Evolutionary conservation across 2,797 vertebrate genomes (phyloP).

Genomic region (Myripristis jacobus): DNA sequence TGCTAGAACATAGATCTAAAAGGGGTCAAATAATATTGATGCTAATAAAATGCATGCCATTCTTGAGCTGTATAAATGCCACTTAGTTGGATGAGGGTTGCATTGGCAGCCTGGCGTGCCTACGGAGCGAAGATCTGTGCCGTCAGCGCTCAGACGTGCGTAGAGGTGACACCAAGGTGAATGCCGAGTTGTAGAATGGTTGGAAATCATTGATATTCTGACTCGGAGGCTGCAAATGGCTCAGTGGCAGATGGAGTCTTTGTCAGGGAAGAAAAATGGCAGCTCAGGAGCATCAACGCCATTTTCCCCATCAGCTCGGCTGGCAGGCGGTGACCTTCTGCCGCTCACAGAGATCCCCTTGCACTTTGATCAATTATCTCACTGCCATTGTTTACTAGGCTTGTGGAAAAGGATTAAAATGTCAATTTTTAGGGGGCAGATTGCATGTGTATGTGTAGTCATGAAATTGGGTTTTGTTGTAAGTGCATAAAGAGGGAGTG

Average conservation of each 20-base stretch:
- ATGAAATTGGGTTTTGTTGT: constrained; percentile 21
- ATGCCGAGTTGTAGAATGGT: constrained; percentile 87
- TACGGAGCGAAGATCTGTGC: constrained; percentile 76
- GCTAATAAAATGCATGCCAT: constrained; percentile 63
- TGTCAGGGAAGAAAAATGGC: constrained; percentile 97
- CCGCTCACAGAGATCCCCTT: constrained; percentile 78
- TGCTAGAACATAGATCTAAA: constrained; percentile 41
- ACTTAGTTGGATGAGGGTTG: constrained; percentile 76
- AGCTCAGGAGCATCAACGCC: constrained; percentile 86
- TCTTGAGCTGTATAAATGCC: constrained; percentile 71
- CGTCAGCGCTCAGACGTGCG: constrained; percentile 81
- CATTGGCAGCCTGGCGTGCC: constrained; percentile 63
- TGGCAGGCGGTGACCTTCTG: constrained; percentile 89
- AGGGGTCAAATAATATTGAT: constrained; percentile 57
- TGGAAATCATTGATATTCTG: constrained; percentile 98
- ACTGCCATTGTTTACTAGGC: constrained; percentile 80
- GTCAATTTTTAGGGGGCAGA: constrained; percentile 46
- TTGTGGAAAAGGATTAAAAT: constrained; percentile 62
- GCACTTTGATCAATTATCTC: constrained; percentile 85
- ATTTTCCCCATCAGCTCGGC: constrained; percentile 85
- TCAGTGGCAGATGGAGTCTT: constrained; percentile 96
- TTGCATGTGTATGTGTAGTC: constrained; percentile 39
- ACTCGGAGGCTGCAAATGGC: constrained; percentile 92
- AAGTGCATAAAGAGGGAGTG: constrained; percentile 13
- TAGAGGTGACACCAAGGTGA: constrained; percentile 96